These are phyloP conservation scores for Nesoenas mayeri DNA, from an alignment of 2,113 vertebrate species.

Conservation along the genomic window DNA sequence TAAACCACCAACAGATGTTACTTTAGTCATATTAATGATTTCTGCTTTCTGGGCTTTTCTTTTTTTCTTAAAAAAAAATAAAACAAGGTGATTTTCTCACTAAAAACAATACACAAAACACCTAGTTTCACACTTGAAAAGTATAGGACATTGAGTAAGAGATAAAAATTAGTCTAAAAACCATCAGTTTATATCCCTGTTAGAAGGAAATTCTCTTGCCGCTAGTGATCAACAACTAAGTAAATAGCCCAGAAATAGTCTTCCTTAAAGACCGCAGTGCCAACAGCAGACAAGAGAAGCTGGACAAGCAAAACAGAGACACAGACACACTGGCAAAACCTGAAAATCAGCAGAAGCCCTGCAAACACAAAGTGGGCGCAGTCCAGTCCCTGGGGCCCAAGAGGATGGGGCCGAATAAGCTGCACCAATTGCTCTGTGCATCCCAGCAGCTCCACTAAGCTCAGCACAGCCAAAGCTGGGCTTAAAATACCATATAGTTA, in stretches of 20 bases:
- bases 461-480: not conserved
- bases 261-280: not conserved
- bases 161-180: not conserved
- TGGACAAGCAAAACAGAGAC: not conserved
- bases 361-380: fast-evolving
- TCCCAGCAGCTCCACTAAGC: fast-evolving
- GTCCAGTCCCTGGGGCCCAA: fast-evolving
- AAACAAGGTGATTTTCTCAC: not conserved
- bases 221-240: not conserved
- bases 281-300: not conserved
- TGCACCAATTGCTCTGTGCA: fast-evolving
- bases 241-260: not conserved
- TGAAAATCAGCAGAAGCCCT: not conserved
- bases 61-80: not conserved
- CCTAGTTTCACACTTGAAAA: not conserved
- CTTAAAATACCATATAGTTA: not conserved
- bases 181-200: not conserved
- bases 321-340: not conserved
- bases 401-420: not conserved
- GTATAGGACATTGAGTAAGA: not conserved
- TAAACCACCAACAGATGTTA: not conserved
- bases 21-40: not conserved
- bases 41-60: not conserved
- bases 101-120: not conserved
- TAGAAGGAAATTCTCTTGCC: not conserved